Conservation (phyloP, 2,888 invertebrate genomes). For the Lomographa bimaculata region DNA sequence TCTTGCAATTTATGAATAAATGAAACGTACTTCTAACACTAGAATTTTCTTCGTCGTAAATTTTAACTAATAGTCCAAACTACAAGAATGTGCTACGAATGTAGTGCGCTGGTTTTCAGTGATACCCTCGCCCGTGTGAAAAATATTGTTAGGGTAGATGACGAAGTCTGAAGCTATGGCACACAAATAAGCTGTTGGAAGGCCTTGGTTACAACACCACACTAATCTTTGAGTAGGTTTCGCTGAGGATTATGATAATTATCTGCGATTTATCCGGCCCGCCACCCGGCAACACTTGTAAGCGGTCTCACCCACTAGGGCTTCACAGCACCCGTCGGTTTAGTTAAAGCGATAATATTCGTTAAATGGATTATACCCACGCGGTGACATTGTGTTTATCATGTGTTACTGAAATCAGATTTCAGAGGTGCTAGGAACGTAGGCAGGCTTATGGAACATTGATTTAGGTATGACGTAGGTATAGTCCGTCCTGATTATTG, state of each 20-base stretch:
- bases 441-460: background rate
- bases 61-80: no score
- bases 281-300: conserved; percentile 51
- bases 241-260: conserved; percentile 42
- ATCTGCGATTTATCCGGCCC: conserved; percentile 39
- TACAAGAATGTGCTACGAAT: no score
- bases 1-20: no score
- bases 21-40: no score
- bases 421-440: background rate
- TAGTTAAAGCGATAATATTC: conserved; percentile 65
- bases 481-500: no score
- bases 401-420: conserved; percentile 11
- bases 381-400: conserved; percentile 22
- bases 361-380: conserved; percentile 67
- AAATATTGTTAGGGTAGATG: no score
- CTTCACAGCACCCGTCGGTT: conserved; percentile 48
- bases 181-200: background rate
- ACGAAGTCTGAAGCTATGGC: no score
- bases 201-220: conserved; percentile 2
- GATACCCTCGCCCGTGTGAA: no score
- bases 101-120: no score
- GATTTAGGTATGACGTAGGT: no score
- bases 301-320: conserved; percentile 58
- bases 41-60: no score
- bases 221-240: conserved; percentile 39